These are phyloP conservation scores for Fringilla coelebs DNA, from an alignment of 2,797 vertebrate genomes.

Conservation along the genomic window DNA sequence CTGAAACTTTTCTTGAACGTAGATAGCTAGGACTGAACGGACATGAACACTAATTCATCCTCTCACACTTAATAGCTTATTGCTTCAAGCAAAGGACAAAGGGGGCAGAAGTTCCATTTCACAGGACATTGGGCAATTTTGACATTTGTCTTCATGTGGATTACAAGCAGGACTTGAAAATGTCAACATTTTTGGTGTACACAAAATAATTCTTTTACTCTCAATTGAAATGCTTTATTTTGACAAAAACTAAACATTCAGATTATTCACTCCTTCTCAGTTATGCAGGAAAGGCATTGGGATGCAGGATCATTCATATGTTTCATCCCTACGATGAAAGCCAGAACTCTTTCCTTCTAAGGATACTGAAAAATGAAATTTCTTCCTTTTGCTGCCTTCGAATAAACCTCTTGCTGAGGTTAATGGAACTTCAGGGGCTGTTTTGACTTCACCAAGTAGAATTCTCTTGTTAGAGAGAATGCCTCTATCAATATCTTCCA, in stretches of 20 bases:
- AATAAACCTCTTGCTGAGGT: neutral
- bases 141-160: conserved; percentile 2
- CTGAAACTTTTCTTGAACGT: neutral
- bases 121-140: conserved; percentile 36
- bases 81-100: neutral
- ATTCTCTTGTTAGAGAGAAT: neutral
- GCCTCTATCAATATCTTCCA: neutral
- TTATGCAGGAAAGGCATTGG: neutral
- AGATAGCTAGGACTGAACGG: neutral
- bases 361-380: neutral
- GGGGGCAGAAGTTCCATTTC: conserved; percentile 9
- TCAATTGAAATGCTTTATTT: conserved; percentile 5
- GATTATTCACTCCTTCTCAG: neutral
- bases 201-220: conserved; percentile 19
- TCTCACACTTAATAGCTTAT: conserved; percentile 33
- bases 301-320: neutral
- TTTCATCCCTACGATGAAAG: neutral
- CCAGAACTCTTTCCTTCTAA: neutral
- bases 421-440: neutral
- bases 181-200: conserved; percentile 31
- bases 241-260: neutral
- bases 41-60: conserved; percentile 14
- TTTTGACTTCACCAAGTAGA: neutral
- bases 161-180: conserved; percentile 27
- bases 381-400: neutral